Base-by-base conservation (phyloP, 2,113 vertebrate genomes). In the Malurus melanocephalus region DNA sequence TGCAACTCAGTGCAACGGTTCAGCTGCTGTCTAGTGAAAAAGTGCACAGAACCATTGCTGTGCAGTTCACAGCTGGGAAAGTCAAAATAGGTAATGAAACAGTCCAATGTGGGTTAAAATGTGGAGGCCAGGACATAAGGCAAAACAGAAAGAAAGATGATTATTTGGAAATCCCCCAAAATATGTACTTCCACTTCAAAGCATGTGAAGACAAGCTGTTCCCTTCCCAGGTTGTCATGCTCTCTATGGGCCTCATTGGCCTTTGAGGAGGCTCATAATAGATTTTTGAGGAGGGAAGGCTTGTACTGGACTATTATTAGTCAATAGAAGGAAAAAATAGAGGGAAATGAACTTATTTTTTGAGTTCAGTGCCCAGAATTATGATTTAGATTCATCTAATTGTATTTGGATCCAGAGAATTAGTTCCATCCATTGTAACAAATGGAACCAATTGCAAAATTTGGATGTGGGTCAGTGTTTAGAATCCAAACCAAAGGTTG, bases 381-480 rank as follows among this genome's bases (percentile, higher is more conserved):
- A 91, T 46, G 16, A 80, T 90, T 86, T 79, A 82, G 86, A 91
- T 56, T 91, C 6, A 69, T 77, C 43, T 79, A 91, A 88, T 66
- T 93, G 52, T 76, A 48, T 67, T 95, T 90, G 66, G 71, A 93
- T 56, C 43, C 78, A 80, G 59, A 51, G 9, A 88, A 90, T 88
- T 90, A 93, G 48, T 92, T 88, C 77, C 84, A 94, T 48, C 43
- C 86, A 65, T 52, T 69, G 30, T 52, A 88, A 87, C 43, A 95
- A 94, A 64, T 55, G 38, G 61, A 93, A 92, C 80, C 75, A 93
- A 93, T 68, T 91, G 86, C 77, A 93, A 79, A 87, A 80, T 87
- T 46, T 90, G 92, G 84, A 86, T 55, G 26, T 55, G 32, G 74
- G 57, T 92, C 74, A 89, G 40, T 66, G 80, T 68, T 92, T 38